Conservation (phyloP, 2,113 vertebrate genomes). For the Girardinichthys multiradiatus region DNA sequence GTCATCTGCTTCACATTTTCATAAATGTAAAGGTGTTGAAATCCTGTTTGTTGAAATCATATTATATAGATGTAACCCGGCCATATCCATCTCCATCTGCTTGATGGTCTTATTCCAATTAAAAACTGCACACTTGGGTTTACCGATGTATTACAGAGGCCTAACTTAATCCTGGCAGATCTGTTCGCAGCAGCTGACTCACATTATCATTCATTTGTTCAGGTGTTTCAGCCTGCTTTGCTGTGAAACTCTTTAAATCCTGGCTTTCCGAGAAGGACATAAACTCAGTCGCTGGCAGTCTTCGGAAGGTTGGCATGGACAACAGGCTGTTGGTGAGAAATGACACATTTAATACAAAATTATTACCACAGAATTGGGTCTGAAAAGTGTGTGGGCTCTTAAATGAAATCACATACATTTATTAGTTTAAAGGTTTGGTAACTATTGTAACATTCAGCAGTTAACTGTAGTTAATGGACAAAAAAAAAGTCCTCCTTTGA, state of each 20-base stretch:
- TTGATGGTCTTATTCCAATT: conserved; percentile 33
- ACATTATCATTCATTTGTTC: conserved; percentile 49
- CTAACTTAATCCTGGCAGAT: conserved; percentile 55
- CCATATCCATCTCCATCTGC: not conserved
- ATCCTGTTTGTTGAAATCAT: not conserved
- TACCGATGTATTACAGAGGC: conserved; percentile 35
- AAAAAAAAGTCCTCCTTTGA: conserved; percentile 14
- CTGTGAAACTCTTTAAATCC: conserved; percentile 98
- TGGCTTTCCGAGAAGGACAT: conserved; percentile 99
- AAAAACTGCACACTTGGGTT: conserved; percentile 38
- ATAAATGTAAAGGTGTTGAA: not conserved
- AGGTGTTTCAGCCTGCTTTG: conserved; percentile 96
- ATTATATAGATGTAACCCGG: not conserved
- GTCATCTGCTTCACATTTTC: not conserved
- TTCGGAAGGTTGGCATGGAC: conserved; percentile 97
- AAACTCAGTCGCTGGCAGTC: conserved; percentile 90
- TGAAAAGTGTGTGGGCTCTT: not conserved
- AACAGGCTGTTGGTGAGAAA: conserved; percentile 93
- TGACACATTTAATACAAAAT: not conserved
- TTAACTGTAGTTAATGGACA: not conserved
- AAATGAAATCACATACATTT: not conserved
- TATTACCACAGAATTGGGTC: not conserved
- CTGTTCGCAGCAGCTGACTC: conserved; percentile 54
- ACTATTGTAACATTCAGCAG: not conserved
- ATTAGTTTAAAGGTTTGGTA: not conserved